phyloP scores from a whole-genome alignment of 2,888 invertebrate species.

The Drosophila mettleri region DNA sequence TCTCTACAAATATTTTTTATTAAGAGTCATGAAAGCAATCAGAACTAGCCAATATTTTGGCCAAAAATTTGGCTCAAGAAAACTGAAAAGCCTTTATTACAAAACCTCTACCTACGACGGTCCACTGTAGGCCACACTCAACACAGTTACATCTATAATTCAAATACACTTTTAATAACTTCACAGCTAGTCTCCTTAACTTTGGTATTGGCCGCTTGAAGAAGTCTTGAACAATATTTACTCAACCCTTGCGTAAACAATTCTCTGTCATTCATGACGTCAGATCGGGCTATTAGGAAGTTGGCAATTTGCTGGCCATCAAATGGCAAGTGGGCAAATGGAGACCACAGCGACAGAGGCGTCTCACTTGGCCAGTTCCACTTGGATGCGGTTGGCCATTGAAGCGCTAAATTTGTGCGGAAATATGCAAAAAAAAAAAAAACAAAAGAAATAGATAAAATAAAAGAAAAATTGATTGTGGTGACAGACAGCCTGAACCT shows the following conservation, averaged over 20 bases:
- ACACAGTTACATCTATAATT: no score
- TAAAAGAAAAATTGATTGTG: conserved; percentile 30
- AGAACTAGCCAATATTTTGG: no score
- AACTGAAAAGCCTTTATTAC: background rate
- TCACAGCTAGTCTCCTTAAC: background rate
- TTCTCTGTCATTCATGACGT: conserved; percentile 39
- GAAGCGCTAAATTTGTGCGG: conserved; percentile 80
- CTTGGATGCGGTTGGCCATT: conserved; percentile 51
- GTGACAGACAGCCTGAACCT: conserved; percentile 23
- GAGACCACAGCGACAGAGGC: conserved; percentile 44
- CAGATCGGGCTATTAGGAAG: conserved; percentile 47
- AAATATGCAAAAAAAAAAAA: conserved; percentile 62
- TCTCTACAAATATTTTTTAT: background rate
- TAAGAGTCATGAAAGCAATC: background rate
- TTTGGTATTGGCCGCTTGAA: background rate
- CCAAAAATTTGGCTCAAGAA: background rate
- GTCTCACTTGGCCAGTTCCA: conserved; percentile 61
- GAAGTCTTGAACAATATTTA: background rate
- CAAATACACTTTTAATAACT: background rate
- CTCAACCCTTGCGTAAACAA: background rate
- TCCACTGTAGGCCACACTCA: no score
- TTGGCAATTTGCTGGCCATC: conserved; percentile 45
- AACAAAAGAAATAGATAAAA: no score
- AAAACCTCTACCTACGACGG: no score
- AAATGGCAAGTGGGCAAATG: conserved; percentile 33